Conservation (phyloP, 2,888 invertebrate genomes). For the Apamea anceps region DNA sequence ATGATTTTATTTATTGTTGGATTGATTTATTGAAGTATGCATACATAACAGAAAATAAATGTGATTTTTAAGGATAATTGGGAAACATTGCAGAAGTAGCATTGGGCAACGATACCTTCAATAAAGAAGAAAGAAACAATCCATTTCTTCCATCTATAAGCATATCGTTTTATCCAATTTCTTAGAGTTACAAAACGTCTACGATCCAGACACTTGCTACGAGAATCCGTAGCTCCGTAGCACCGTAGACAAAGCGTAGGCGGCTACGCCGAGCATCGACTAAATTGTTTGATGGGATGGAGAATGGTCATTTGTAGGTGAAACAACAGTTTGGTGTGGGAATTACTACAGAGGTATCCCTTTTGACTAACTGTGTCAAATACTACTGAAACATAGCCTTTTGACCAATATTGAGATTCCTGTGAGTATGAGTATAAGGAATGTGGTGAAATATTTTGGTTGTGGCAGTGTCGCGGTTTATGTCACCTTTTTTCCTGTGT, state of each 20-base stretch:
- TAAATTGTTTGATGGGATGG: constrained; percentile 36
- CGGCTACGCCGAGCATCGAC: constrained; percentile 23
- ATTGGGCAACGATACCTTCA: not conserved
- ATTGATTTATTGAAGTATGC: not conserved
- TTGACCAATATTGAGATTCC: constrained; percentile 6
- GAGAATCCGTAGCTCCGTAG: constrained; percentile 53
- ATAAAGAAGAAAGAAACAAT: not conserved
- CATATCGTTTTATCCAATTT: constrained; percentile 3
- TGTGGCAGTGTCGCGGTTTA: too few species aligned
- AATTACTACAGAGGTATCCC: not conserved
- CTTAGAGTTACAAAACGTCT: not conserved
- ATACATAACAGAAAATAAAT: not conserved
- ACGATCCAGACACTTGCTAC: constrained; percentile 40
- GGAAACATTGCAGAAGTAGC: not conserved
- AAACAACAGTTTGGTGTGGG: constrained; percentile 44
- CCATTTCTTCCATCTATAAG: too few species aligned
- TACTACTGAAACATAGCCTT: constrained; percentile 6
- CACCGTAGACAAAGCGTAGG: constrained; percentile 50
- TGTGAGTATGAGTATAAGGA: not conserved
- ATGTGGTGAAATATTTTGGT: not conserved
- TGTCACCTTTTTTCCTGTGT: not conserved
- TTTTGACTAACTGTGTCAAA: not conserved
- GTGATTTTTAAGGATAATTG: not conserved
- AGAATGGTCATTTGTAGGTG: constrained; percentile 31
- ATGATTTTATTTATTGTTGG: not conserved